phyloP scores from a whole-genome alignment of 2,888 invertebrate species.

The Thumatha senex region DNA sequence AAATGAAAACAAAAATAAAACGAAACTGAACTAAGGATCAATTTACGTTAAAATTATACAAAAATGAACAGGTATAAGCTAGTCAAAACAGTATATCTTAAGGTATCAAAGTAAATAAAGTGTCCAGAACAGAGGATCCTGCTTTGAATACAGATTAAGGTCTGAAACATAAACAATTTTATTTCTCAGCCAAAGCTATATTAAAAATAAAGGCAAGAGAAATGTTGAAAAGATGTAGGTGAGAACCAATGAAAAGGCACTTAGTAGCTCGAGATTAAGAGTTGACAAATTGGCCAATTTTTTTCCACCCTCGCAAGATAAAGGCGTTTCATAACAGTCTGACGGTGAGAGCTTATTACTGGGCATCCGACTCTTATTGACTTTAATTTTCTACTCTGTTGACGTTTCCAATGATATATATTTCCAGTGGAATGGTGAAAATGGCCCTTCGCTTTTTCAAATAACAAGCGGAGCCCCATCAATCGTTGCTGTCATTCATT shows the following conservation, averaged over 20 bases:
- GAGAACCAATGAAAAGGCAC: slow-evolving; percentile 68
- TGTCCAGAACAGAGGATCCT: slow-evolving; percentile 26
- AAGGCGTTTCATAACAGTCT: slow-evolving; percentile 66
- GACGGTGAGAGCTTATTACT: slow-evolving; percentile 65
- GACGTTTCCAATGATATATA: slow-evolving; percentile 80
- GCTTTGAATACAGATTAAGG: slow-evolving; percentile 37
- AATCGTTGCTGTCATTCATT: slow-evolving; percentile 77
- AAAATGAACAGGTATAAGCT: too few species aligned
- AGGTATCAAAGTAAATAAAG: slow-evolving; percentile 27
- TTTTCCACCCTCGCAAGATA: slow-evolving; percentile 56
- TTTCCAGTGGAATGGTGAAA: slow-evolving; percentile 67
- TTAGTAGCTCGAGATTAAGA: slow-evolving; percentile 58
- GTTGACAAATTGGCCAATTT: slow-evolving; percentile 79
- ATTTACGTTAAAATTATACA: too few species aligned
- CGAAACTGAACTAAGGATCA: too few species aligned
- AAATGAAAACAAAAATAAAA: too few species aligned
- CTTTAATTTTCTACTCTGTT: slow-evolving; percentile 82
- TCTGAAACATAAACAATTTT: slow-evolving; percentile 32
- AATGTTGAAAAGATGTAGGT: slow-evolving; percentile 53
- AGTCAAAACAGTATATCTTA: slow-evolving; percentile 2
- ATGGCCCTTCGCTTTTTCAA: slow-evolving; percentile 80
- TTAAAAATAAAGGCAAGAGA: slow-evolving; percentile 44
- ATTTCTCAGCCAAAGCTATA: slow-evolving; percentile 41
- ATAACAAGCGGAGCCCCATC: slow-evolving; percentile 77
- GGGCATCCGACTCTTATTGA: slow-evolving; percentile 67